Percentiles rank a stretch among this genome's conserved stretches.
phyloP scores from a whole-genome alignment of 2,888 invertebrate species.

The Cephus pulcher region DNA sequence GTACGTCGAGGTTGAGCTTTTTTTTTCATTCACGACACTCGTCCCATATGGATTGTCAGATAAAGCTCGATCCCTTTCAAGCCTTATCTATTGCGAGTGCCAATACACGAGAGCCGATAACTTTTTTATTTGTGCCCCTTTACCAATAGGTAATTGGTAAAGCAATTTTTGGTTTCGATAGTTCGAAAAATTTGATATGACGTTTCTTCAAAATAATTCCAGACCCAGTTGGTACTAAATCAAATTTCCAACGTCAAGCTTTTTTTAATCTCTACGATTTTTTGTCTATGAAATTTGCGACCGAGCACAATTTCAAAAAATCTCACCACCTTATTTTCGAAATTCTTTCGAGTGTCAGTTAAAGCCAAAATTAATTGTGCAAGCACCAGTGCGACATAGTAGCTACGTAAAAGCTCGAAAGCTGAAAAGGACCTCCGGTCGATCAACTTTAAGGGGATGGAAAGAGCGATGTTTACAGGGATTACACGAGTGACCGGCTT shows the following conservation, averaged over 20 bases:
- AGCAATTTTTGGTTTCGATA: neutral
- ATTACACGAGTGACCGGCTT: slow-evolving; percentile 43
- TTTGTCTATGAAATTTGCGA: too few species aligned
- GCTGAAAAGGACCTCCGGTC: neutral
- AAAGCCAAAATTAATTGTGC: neutral
- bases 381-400: neutral
- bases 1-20: neutral
- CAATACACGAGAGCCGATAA: neutral
- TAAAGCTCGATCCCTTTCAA: neutral
- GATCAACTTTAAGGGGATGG: neutral
- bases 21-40: neutral
- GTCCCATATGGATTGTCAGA: neutral
- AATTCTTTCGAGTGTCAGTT: too few species aligned
- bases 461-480: slow-evolving; percentile 4
- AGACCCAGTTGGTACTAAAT: too few species aligned
- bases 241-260: too few species aligned
- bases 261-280: too few species aligned
- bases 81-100: neutral
- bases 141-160: neutral
- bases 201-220: too few species aligned
- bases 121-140: neutral
- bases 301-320: neutral
- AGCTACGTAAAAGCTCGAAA: neutral
- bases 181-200: too few species aligned
- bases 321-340: neutral